Evolutionary conservation across 2,113 vertebrate genomes (phyloP).

Genomic region (Labeo rohita): DNA sequence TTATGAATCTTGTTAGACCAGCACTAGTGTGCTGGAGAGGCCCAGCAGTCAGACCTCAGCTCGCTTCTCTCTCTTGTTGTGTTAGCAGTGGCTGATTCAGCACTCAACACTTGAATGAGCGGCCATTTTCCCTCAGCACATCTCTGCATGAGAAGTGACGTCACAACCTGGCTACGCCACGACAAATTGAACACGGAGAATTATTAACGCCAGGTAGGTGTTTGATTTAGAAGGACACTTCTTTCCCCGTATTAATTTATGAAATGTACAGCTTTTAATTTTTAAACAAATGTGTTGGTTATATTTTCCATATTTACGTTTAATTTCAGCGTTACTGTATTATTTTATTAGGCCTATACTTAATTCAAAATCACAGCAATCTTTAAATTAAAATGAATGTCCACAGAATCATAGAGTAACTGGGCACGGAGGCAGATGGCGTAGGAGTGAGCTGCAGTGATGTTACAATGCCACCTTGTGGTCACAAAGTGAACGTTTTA

Average conservation of each 20-base stretch:
- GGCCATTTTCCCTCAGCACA: conserved; percentile 47
- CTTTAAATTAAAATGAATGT: not conserved
- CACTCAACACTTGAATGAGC: not conserved
- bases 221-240: not conserved
- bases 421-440: not conserved
- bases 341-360: not conserved
- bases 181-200: not conserved
- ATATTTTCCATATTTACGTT: not conserved
- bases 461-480: not conserved
- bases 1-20: not conserved
- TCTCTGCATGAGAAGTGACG: not conserved
- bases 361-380: not conserved
- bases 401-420: not conserved
- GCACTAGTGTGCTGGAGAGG: not conserved
- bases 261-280: not conserved
- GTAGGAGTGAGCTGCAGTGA: not conserved
- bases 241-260: not conserved
- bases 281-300: not conserved
- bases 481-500: not conserved
- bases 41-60: not conserved
- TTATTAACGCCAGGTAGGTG: not conserved
- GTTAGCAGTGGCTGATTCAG: conserved; percentile 64
- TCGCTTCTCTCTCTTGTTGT: not conserved
- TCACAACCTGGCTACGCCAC: not conserved
- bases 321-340: not conserved